A percentile compares a stretch with the other conserved stretches of the same genome.
Conservation (phyloP, 2,113 vertebrate genomes). For the Sylvilagus bachmani region DNA sequence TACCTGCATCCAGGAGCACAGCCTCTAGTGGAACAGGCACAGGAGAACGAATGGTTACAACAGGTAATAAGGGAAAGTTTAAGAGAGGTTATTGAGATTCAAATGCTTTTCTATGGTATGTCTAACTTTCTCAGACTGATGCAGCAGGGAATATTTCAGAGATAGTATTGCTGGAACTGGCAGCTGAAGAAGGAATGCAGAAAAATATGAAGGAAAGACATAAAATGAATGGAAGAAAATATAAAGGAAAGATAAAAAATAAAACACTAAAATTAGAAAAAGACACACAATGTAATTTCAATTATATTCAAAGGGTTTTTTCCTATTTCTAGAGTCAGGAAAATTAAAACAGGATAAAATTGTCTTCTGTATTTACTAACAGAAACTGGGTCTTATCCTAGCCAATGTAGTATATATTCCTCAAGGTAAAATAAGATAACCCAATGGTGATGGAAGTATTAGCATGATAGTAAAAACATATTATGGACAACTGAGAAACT, state of each 20-base stretch:
- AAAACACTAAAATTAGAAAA: no score
- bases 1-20: not conserved
- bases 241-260: not conserved
- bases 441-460: not conserved
- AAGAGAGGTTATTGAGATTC: not conserved
- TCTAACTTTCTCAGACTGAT: not conserved
- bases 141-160: not conserved
- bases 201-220: conserved; percentile 34
- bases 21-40: not conserved
- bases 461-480: not conserved
- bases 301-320: not conserved
- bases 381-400: not conserved
- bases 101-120: not conserved
- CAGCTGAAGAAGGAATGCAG: conserved; percentile 9
- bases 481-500: not conserved
- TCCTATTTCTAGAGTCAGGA: not conserved
- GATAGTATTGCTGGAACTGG: not conserved
- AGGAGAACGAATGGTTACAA: not conserved
- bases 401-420: not conserved
- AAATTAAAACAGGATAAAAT: not conserved
- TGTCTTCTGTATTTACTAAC: not conserved
- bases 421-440: not conserved
- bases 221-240: not conserved
- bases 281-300: not conserved
- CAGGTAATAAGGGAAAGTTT: not conserved